These are phyloP conservation scores for Blomia tropicalis DNA, from an alignment of 2,888 invertebrate species.

Conservation along the genomic window DNA sequence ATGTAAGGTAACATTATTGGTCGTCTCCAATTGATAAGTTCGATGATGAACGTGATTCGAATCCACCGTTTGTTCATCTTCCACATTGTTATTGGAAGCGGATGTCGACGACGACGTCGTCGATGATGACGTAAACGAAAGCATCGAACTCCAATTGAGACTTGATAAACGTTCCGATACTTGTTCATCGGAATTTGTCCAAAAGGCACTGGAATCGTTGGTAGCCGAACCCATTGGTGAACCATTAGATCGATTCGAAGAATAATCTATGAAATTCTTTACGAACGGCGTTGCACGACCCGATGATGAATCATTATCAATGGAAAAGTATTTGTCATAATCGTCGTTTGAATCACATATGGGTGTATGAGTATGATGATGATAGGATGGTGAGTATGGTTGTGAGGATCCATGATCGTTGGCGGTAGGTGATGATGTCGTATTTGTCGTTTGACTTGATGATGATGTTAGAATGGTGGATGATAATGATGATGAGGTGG, in stretches of 20 bases:
- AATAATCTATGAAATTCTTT: neutral
- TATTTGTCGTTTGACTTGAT: neutral
- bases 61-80: neutral
- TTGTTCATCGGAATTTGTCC: conserved; percentile 17
- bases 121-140: conserved; percentile 55
- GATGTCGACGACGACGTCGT: conserved; percentile 16
- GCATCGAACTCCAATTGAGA: conserved; percentile 79
- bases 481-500: neutral
- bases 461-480: neutral
- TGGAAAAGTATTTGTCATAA: conserved; percentile 28
- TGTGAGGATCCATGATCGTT: neutral
- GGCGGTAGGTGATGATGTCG: neutral
- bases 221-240: neutral
- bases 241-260: neutral
- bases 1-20: neutral
- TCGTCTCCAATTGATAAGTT: neutral
- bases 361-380: neutral
- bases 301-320: conserved; percentile 27
- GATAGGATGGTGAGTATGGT: neutral
- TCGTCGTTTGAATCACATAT: neutral
- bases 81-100: too few relatives aligned
- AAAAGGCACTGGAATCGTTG: neutral
- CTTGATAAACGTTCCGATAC: conserved; percentile 53
- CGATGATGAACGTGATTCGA: neutral
- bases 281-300: conserved; percentile 29